A percentile compares a stretch with the other conserved stretches of the same genome.
phyloP scores from a whole-genome alignment of 2,888 invertebrate species.

The Euzophera pinguis region DNA sequence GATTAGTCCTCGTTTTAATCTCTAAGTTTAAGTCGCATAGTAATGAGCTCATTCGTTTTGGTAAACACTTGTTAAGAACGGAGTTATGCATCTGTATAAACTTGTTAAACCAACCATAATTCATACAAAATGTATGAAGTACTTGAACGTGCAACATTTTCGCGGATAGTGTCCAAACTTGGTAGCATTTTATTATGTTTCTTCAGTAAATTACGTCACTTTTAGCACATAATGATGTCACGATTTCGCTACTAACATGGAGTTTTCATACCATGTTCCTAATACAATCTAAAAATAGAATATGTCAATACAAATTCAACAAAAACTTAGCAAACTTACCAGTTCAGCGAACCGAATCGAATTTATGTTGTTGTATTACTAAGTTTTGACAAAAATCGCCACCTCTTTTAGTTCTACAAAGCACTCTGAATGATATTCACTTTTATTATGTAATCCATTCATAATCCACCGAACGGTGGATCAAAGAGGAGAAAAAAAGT shows the following conservation, averaged over 20 bases:
- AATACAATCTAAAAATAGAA: not conserved
- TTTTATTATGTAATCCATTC: too few relatives aligned
- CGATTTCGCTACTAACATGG: not conserved
- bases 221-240: slow-evolving; percentile 9
- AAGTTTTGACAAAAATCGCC: too few relatives aligned
- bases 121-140: slow-evolving; percentile 1
- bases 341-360: not conserved
- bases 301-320: not conserved
- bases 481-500: too few relatives aligned
- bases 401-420: too few relatives aligned
- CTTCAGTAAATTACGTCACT: slow-evolving; percentile 2
- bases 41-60: slow-evolving; percentile 4
- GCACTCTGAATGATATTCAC: too few relatives aligned
- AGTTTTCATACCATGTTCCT: not conserved
- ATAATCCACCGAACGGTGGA: too few relatives aligned
- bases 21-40: slow-evolving; percentile 3
- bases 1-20: slow-evolving; percentile 6
- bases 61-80: slow-evolving; percentile 7
- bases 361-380: not conserved
- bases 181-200: slow-evolving; percentile 2
- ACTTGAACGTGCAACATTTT: not conserved
- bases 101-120: not conserved
- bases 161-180: not conserved
- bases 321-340: not conserved
- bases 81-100: slow-evolving; percentile 11